Evolutionary conservation across 2,888 invertebrate genomes (phyloP).

Genomic region (Phymatocera aterrima): DNA sequence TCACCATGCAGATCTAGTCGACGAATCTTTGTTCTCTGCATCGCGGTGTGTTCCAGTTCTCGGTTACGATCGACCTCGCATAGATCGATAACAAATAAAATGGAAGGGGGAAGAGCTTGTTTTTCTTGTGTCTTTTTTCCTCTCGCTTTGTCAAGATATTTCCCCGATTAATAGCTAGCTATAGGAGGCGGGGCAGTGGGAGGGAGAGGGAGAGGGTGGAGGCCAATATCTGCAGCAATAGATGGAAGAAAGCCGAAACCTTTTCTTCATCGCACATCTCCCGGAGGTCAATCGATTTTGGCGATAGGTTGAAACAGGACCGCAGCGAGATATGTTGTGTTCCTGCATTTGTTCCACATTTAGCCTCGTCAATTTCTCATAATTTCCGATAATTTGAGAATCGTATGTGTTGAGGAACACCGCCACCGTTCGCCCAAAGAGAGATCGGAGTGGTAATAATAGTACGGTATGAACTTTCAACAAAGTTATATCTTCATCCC

Average conservation of each 20-base stretch:
- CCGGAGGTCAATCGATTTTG: slow-evolving; percentile 18
- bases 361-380: not conserved
- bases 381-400: slow-evolving; percentile 24
- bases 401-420: no score
- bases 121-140: not conserved
- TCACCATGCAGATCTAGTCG: not conserved
- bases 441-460: not conserved
- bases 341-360: slow-evolving; percentile 21
- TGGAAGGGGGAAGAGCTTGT: not conserved
- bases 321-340: no score
- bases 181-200: no score
- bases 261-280: not conserved
- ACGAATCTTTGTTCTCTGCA: not conserved
- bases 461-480: slow-evolving; percentile 4
- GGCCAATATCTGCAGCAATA: not conserved
- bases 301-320: not conserved
- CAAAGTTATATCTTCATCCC: not conserved
- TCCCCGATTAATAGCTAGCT: slow-evolving; percentile 26
- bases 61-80: not conserved
- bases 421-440: no score
- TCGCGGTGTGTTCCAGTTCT: not conserved
- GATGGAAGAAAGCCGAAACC: not conserved
- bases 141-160: slow-evolving; percentile 19
- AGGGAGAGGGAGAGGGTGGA: not conserved
- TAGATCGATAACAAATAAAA: not conserved